These are phyloP conservation scores for Fukomys damarensis DNA, from an alignment of 2,113 vertebrate genomes.

Conservation along the genomic window DNA sequence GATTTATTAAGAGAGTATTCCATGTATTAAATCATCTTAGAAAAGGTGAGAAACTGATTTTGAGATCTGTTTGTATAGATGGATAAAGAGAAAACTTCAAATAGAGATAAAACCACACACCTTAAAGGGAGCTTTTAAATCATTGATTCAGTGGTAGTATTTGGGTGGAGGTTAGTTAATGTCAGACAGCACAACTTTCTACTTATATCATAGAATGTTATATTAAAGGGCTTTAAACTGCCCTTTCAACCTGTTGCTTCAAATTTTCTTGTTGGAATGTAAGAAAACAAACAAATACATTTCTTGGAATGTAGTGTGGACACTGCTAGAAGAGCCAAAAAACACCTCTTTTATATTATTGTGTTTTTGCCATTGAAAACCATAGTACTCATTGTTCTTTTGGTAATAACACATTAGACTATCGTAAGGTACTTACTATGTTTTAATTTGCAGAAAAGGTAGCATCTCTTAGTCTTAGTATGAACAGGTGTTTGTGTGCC, in stretches of 20 bases:
- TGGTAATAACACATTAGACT: background rate
- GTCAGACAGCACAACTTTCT: slow-evolving; percentile 68
- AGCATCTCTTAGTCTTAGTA: background rate
- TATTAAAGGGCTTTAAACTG: slow-evolving; percentile 72
- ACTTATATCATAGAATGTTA: slow-evolving; percentile 73
- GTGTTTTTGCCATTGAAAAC: slow-evolving; percentile 36
- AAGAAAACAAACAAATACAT: slow-evolving; percentile 57
- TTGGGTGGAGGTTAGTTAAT: slow-evolving; percentile 26
- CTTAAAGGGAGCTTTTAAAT: slow-evolving; percentile 56
- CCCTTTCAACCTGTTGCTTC: slow-evolving; percentile 70
- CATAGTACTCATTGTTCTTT: slow-evolving; percentile 8
- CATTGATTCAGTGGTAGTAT: slow-evolving; percentile 13
- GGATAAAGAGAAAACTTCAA: slow-evolving; percentile 41
- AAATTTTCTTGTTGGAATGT: slow-evolving; percentile 68
- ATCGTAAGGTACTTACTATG: background rate
- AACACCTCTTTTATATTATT: background rate
- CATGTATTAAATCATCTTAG: background rate
- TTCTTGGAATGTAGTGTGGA: slow-evolving; percentile 20
- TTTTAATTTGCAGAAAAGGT: slow-evolving; percentile 50
- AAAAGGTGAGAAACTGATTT: background rate
- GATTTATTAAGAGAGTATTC: background rate
- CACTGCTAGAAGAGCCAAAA: slow-evolving; percentile 19
- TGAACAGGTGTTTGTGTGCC: background rate
- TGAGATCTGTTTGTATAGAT: background rate
- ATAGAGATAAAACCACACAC: slow-evolving; percentile 54